Evolutionary conservation across 2,113 vertebrate genomes (phyloP).

Genomic region (Malurus alboscapulatus): DNA sequence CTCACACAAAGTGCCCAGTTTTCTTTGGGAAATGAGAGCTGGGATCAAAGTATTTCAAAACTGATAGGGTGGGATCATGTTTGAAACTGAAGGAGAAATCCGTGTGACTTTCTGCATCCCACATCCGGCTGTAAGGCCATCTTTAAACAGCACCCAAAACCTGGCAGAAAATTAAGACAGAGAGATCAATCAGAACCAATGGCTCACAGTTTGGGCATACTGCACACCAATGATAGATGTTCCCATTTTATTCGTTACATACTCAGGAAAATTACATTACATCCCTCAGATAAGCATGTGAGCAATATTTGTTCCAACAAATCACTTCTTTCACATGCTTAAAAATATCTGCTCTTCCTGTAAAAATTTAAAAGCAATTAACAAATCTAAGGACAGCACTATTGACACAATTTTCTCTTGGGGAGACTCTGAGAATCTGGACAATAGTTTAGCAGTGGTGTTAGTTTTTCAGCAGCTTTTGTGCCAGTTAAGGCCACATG

Average conservation of each 20-base stretch:
- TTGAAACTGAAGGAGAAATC: background rate
- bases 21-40: background rate
- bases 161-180: background rate
- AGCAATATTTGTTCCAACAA: background rate
- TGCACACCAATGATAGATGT: background rate
- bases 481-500: background rate
- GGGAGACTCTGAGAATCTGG: background rate
- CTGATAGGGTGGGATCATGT: background rate
- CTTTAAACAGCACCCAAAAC: background rate
- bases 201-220: background rate
- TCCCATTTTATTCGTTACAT: background rate
- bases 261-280: background rate
- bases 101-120: background rate
- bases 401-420: background rate
- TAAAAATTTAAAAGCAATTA: background rate
- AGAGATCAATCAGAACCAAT: background rate
- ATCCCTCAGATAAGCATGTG: background rate
- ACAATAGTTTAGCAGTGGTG: background rate
- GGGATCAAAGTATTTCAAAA: background rate
- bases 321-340: background rate
- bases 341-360: background rate
- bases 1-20: background rate
- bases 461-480: constrained; percentile 8
- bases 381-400: background rate
- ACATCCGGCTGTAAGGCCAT: background rate